Percentiles rank a stretch among this genome's conserved stretches.
Evolutionary conservation across 2,113 vertebrate species (phyloP).

Genomic region (Candoia aspera): DNA sequence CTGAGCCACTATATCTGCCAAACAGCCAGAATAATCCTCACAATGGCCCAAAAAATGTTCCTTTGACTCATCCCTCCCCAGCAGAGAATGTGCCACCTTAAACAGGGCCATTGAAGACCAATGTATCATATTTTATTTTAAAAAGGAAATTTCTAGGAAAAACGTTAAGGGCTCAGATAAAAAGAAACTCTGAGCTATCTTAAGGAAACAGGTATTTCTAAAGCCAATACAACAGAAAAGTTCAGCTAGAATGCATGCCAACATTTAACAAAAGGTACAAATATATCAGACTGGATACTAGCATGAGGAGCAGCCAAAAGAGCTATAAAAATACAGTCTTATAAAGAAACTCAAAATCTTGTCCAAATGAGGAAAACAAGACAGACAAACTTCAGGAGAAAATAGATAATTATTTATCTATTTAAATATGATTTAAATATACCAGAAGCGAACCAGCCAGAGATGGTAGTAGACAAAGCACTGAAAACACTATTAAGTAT

Average conservation of each 20-base stretch:
- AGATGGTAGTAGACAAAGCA: too few relatives aligned
- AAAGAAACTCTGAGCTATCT: background rate
- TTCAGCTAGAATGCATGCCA: background rate
- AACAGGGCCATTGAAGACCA: background rate
- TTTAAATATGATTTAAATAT: too few relatives aligned
- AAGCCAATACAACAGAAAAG: background rate
- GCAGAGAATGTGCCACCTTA: background rate
- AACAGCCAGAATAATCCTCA: background rate
- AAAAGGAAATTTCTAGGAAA: background rate
- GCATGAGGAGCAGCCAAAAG: background rate
- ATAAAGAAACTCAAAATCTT: too few relatives aligned
- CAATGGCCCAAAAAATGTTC: background rate
- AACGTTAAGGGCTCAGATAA: background rate
- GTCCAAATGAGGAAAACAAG: too few relatives aligned
- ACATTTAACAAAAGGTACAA: background rate
- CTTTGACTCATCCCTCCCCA: background rate
- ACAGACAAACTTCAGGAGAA: too few relatives aligned
- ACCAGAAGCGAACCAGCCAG: too few relatives aligned
- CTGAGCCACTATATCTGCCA: background rate
- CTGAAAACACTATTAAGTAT: too few relatives aligned
- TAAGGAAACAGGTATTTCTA: background rate
- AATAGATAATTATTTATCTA: too few relatives aligned
- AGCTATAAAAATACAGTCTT: too few relatives aligned
- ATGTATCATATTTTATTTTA: background rate
- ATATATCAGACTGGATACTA: background rate